phyloP scores from a whole-genome alignment of 30 jellyfish, hydroid and myxozoan species.

The Hydra vulgaris region DNA sequence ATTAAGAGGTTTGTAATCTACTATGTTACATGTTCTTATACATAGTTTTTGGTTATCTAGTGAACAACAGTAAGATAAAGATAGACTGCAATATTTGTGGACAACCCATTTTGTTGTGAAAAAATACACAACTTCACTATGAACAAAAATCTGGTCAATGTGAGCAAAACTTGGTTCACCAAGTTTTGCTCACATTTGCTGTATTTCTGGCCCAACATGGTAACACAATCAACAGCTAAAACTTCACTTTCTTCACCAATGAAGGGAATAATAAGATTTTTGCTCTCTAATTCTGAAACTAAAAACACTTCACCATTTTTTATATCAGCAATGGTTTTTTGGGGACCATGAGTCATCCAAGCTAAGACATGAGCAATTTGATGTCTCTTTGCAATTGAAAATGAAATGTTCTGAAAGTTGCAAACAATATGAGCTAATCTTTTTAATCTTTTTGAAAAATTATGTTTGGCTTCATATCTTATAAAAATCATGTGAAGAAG shows the following conservation, averaged over 20 bases:
- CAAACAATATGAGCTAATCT: background rate
- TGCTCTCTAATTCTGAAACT: background rate
- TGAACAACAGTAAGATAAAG: too few relatives aligned
- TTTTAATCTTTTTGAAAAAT: background rate
- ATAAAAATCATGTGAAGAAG: background rate
- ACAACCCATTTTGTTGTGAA: too few relatives aligned
- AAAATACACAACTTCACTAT: too few relatives aligned
- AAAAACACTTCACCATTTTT: background rate
- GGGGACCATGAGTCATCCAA: background rate
- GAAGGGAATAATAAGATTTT: background rate
- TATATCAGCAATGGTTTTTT: background rate
- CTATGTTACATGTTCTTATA: too few relatives aligned
- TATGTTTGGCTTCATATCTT: background rate
- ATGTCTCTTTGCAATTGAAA: background rate
- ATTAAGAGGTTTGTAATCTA: too few relatives aligned
- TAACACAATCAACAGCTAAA: background rate
- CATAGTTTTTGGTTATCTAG: too few relatives aligned
- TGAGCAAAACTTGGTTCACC: too few relatives aligned
- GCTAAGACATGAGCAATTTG: background rate
- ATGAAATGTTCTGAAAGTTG: background rate
- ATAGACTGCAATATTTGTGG: too few relatives aligned
- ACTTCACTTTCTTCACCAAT: background rate
- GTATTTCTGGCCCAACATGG: background rate
- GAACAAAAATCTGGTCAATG: too few relatives aligned
- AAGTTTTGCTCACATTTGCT: too few relatives aligned